Conservation (phyloP, 2,888 invertebrate genomes). For the Drosophila prostipennis region DNA sequence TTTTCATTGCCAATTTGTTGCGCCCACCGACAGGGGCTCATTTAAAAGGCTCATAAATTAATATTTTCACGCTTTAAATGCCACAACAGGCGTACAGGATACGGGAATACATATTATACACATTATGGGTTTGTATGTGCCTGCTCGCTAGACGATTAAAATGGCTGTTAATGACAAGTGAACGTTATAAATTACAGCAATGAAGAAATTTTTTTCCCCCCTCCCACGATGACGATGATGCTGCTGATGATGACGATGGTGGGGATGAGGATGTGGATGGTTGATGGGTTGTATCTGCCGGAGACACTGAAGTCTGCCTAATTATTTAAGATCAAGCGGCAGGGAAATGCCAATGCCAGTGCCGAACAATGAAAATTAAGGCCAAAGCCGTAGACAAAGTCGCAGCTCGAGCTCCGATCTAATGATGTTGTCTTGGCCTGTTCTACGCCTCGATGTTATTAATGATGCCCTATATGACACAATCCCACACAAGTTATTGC, state of each 20-base stretch:
- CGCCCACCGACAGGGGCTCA: slow-evolving; percentile 39
- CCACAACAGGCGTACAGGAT: slow-evolving; percentile 45
- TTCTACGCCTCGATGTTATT: slow-evolving; percentile 71
- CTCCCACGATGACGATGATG: slow-evolving; percentile 19
- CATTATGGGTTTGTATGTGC: slow-evolving; percentile 26
- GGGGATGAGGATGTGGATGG: slow-evolving; percentile 23
- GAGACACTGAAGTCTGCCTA: slow-evolving; percentile 70
- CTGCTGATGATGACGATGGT: slow-evolving; percentile 32
- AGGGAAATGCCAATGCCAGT: slow-evolving; percentile 48
- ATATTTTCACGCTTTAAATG: slow-evolving; percentile 77
- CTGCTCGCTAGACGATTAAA: slow-evolving; percentile 66
- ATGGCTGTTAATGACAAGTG: slow-evolving; percentile 80
- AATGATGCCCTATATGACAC: slow-evolving; percentile 71
- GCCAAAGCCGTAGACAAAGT: slow-evolving; percentile 31
- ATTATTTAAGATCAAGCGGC: slow-evolving; percentile 77
- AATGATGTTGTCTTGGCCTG: slow-evolving; percentile 53
- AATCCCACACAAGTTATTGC: slow-evolving; percentile 31
- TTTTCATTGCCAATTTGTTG: slow-evolving; percentile 61
- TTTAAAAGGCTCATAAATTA: slow-evolving; percentile 73
- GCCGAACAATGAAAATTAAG: slow-evolving; percentile 77
- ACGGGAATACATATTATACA: slow-evolving; percentile 24
- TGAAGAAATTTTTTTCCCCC: slow-evolving; percentile 68
- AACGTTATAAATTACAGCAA: slow-evolving; percentile 81
- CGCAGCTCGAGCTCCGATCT: slow-evolving; percentile 48
- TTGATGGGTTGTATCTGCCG: slow-evolving; percentile 53